Conservation (phyloP, 2,888 invertebrate genomes). For the Zeuzera pyrina region DNA sequence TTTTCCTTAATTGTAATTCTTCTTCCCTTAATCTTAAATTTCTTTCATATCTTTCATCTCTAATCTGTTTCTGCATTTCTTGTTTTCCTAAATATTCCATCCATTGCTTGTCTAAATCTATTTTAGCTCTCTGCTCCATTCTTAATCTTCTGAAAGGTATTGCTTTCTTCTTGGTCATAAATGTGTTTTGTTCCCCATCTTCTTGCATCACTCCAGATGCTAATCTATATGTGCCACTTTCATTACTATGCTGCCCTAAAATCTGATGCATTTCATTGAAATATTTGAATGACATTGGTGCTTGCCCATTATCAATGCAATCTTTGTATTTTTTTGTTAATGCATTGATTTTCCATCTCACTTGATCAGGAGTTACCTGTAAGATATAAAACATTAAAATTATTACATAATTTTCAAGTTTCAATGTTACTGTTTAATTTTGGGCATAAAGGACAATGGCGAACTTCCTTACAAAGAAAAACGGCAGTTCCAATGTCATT, state of each 20-base stretch:
- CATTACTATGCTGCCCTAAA: conserved; percentile 35
- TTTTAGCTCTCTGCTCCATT: conserved; percentile 41
- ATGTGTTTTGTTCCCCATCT: conserved; percentile 24
- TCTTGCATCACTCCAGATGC: conserved; percentile 38
- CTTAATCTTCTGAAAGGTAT: conserved; percentile 40
- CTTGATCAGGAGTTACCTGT: conserved; percentile 49
- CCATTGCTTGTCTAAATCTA: conserved; percentile 50
- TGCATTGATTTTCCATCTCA: conserved; percentile 52
- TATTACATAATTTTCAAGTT: too few relatives aligned
- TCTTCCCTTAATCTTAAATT: conserved; percentile 42
- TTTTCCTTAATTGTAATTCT: conserved; percentile 40
- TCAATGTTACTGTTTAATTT: too few relatives aligned
- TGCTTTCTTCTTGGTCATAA: conserved; percentile 22
- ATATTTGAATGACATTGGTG: conserved; percentile 36
- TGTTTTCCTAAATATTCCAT: conserved; percentile 44
- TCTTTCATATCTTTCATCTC: conserved; percentile 45
- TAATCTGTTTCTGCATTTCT: conserved; percentile 37
- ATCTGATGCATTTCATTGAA: conserved; percentile 57
- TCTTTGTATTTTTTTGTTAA: conserved; percentile 51
- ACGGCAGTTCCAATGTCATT: too few relatives aligned
- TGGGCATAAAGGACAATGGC: too few relatives aligned
- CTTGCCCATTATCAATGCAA: conserved; percentile 44
- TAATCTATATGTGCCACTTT: conserved; percentile 34
- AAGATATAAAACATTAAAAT: conserved; percentile 13
- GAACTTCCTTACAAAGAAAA: too few relatives aligned